Base-by-base conservation (phyloP, 2,113 vertebrate species). In the Pteruthius melanotis region DNA sequence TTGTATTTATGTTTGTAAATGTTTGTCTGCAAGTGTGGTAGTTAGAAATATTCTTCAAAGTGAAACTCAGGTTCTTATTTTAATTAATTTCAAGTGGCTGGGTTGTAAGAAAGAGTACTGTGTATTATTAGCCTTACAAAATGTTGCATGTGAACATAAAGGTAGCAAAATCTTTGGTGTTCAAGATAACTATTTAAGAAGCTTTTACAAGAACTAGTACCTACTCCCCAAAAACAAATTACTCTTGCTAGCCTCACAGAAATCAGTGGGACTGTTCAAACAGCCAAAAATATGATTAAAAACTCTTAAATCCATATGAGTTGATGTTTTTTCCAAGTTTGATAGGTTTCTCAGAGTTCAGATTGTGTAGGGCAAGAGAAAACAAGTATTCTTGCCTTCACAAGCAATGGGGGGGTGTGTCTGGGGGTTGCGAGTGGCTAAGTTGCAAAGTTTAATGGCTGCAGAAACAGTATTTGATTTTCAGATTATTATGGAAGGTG, bases 401-500 rank as follows among this genome's bases (percentile, higher is more conserved):
- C 12, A 52, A 76, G 31, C 54, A 66, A 1, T 2, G 0, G 19
- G 12, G 12, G 12, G 1, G 1, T 4, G 4, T 6, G 11, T 22
- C 31, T 85, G 39, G 45, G 24, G 74, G 17, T 33, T 78, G 57
- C 10, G 3, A 79, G 35, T 82, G 40, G 20, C 22, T 10, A 33
- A 82, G 7, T 19, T 88, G 30, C 39, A 80, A 26, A 91, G 35
- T 37, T 75, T 65, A 37, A 20, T 72, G 49, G 33, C 57, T 72
- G 40, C 37, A 87, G 61, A 72, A 19, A 24, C 7, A 66, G 15
- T 28, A 24, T 78, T 44, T 57, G 31, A 65, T 87, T 74, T 69
- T 81, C 45, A 69, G 10, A 49, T 89, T 65, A 37, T 76, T 71
- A 18, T 21, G 35, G 13, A 24, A 83, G 13, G 2, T 64, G 23